phyloP scores from a whole-genome alignment of 2,113 vertebrate genomes.

The Aegithalos caudatus region DNA sequence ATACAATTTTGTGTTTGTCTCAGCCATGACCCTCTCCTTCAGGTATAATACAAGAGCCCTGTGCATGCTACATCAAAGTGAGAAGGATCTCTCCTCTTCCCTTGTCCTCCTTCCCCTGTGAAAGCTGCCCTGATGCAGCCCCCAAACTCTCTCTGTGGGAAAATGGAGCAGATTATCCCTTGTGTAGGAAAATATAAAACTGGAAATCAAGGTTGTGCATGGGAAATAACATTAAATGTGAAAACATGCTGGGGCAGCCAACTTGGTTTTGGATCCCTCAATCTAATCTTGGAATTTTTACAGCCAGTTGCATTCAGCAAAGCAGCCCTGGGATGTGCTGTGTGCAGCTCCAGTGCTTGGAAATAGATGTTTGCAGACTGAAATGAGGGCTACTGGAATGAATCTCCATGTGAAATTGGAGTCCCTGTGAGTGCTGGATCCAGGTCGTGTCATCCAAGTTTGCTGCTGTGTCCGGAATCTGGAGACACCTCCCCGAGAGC shows the following conservation, averaged over 20 bases:
- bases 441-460: background rate
- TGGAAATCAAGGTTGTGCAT: background rate
- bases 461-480: background rate
- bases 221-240: background rate
- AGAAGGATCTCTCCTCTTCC: background rate
- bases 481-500: background rate
- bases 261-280: background rate
- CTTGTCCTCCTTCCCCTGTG: background rate
- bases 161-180: background rate
- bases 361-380: background rate
- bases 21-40: background rate
- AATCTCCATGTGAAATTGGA: rapidly evolving
- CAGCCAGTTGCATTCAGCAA: background rate
- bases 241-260: background rate
- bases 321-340: background rate
- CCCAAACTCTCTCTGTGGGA: background rate
- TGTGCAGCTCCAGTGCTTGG: background rate
- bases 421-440: background rate
- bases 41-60: rapidly evolving
- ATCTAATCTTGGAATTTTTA: background rate
- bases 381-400: background rate
- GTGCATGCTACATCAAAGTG: rapidly evolving
- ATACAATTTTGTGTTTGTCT: background rate
- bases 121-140: background rate
- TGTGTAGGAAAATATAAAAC: background rate